These are phyloP conservation scores for Tachysurus fulvidraco DNA, from an alignment of 2,113 vertebrate genomes.

Conservation along the genomic window DNA sequence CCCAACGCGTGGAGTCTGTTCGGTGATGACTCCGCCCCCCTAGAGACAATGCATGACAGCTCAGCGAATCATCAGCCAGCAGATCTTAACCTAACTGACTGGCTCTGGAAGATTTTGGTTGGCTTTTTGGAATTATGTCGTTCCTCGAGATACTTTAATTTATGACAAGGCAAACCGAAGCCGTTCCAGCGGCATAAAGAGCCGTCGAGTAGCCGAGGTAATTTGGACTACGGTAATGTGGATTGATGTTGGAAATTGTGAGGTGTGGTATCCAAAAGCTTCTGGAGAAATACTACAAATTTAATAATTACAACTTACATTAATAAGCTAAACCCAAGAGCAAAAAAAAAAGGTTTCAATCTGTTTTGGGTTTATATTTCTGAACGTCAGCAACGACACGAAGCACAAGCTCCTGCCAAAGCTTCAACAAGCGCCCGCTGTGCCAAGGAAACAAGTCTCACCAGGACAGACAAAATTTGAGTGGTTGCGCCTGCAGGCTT, in stretches of 20 bases:
- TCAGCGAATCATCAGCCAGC: not conserved
- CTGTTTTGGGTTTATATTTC: conserved; percentile 17
- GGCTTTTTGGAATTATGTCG: not conserved
- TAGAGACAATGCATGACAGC: not conserved
- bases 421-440: conserved; percentile 36
- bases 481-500: conserved; percentile 35
- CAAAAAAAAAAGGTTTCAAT: conserved; percentile 4
- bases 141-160: not conserved
- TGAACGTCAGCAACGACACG: conserved; percentile 20
- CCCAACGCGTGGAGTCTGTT: not conserved
- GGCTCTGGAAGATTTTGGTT: not conserved
- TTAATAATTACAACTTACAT: not conserved
- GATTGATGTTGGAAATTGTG: not conserved
- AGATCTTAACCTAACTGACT: not conserved
- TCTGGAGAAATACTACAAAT: not conserved
- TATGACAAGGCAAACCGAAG: not conserved
- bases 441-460: conserved; percentile 40
- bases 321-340: not conserved
- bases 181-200: not conserved
- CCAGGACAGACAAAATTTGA: conserved; percentile 34
- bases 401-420: conserved; percentile 21
- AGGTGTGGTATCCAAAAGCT: not conserved
- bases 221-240: not conserved
- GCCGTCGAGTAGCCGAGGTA: too few species aligned
- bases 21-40: not conserved